Percentiles rank a stretch among this genome's conserved stretches.
These are phyloP conservation scores for Clytia hemisphaerica DNA, from an alignment of 30 jellyfish, hydroid and myxozoan species.

Conservation along the genomic window DNA sequence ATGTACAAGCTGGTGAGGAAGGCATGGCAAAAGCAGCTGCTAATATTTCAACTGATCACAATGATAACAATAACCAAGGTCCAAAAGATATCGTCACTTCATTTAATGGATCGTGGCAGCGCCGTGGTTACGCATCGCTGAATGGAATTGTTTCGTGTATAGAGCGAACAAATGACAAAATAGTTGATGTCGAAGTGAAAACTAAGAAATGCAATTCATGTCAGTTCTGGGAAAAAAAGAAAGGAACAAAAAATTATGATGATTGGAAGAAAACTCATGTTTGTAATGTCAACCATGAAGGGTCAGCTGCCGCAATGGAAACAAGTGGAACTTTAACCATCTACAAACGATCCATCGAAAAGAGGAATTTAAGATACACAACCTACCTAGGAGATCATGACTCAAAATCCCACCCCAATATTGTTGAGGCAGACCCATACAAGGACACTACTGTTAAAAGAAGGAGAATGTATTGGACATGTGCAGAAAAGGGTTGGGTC, in stretches of 20 bases:
- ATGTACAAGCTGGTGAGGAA: background rate
- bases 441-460: background rate
- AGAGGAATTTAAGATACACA: background rate
- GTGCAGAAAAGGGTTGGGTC: slow-evolving; percentile 11
- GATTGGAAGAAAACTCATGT: slow-evolving; percentile 19
- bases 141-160: slow-evolving; percentile 25
- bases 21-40: background rate
- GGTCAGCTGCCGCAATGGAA: slow-evolving; percentile 33
- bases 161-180: slow-evolving; percentile 18
- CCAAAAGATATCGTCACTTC: slow-evolving; percentile 2
- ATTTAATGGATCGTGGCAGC: slow-evolving; percentile 29
- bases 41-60: background rate
- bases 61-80: background rate
- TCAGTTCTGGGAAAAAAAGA: slow-evolving; percentile 13
- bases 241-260: slow-evolving; percentile 1
- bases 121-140: slow-evolving; percentile 25
- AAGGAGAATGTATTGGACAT: slow-evolving; percentile 16
- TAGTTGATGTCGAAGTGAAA: background rate
- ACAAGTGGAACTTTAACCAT: slow-evolving; percentile 1
- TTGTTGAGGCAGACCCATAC: slow-evolving; percentile 9
- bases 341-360: background rate
- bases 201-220: slow-evolving; percentile 23
- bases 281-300: background rate
- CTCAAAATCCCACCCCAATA: background rate
- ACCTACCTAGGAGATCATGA: slow-evolving; percentile 20